A percentile compares a stretch with the other conserved stretches of the same genome.
Conservation (phyloP, 2,113 vertebrate genomes). For the Cochlearius cochlearius region DNA sequence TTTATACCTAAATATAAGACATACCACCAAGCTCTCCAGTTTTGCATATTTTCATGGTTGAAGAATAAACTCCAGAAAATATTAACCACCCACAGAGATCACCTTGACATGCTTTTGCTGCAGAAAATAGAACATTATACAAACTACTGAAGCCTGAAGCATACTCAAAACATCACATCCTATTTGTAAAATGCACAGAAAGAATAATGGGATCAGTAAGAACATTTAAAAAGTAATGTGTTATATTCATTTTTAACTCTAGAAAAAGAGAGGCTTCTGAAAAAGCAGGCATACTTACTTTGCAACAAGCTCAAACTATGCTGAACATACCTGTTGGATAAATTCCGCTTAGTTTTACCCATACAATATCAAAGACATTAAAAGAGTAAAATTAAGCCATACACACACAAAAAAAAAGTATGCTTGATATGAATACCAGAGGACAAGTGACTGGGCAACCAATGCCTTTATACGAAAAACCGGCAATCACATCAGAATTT, state of each 20-base stretch:
- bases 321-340: neutral
- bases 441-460: neutral
- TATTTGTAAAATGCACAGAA: slow-evolving; percentile 66
- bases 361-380: neutral
- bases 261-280: neutral
- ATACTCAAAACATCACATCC: slow-evolving; percentile 72
- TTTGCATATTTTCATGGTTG: slow-evolving; percentile 67
- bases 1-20: neutral
- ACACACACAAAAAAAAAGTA: neutral
- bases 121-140: slow-evolving; percentile 71
- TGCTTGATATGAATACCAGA: neutral
- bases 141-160: slow-evolving; percentile 71
- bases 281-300: neutral
- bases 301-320: neutral
- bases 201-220: slow-evolving; percentile 51
- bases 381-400: neutral
- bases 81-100: slow-evolving; percentile 72
- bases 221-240: slow-evolving; percentile 47
- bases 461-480: neutral
- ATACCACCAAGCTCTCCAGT: slow-evolving; percentile 35
- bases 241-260: slow-evolving; percentile 14
- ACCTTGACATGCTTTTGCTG: slow-evolving; percentile 72
- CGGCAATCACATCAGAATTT: neutral
- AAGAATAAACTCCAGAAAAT: slow-evolving; percentile 66
- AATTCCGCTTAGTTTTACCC: neutral